Base-by-base conservation (phyloP, 2,888 invertebrate genomes). In the Pseudococcus viburni region DNA sequence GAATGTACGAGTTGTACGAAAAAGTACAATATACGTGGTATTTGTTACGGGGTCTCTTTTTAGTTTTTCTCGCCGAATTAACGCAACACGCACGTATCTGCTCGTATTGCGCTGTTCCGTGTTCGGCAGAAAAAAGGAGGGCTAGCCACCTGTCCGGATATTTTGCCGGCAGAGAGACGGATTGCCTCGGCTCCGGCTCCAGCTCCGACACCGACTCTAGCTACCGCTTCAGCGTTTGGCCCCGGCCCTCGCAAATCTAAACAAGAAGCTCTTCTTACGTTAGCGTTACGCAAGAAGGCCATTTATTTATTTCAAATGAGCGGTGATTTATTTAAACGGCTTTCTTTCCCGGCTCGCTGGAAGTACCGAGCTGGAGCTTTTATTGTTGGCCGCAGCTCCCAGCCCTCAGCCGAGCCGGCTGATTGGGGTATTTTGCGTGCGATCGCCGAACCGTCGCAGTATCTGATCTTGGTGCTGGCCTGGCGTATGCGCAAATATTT, bases 291-390 rank as follows among this genome's bases (percentile, higher is more conserved):
- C 80, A 80, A 80, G 42, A 80, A 80, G 42, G 80, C 80, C 80
- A 80, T 80, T 80, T 42, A 80, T 80, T 80, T 80, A 42, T 80
- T 80, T 80, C 42, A 46, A 80, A 46, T 46, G 46, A 80, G 80
- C 80, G 80, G 80, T 80, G 80, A 80, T 80, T 80, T 80, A 80
- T 80, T 80, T 80, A 80, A 80, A 46, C 80, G 80, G 77, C 77
- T 42, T 42, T 73, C n/a, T 39, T 33, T 33, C 42, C 42, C 42
- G 80, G 42, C 19, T 80, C 26, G 26, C 26, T 33, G 17, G n/a
- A 80, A 80, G 42, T 80, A 80, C 80, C 42, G 15, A 46, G 46
- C 39, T 42, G 12, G 42, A n/a, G 46, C 46, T 80, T 80, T 80
- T 33, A 6, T 80, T 33, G 11, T 1, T 39, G 42, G 46, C 80